These are phyloP conservation scores for Argyra leucocephala DNA, from an alignment of 2,888 invertebrate species.

Conservation along the genomic window DNA sequence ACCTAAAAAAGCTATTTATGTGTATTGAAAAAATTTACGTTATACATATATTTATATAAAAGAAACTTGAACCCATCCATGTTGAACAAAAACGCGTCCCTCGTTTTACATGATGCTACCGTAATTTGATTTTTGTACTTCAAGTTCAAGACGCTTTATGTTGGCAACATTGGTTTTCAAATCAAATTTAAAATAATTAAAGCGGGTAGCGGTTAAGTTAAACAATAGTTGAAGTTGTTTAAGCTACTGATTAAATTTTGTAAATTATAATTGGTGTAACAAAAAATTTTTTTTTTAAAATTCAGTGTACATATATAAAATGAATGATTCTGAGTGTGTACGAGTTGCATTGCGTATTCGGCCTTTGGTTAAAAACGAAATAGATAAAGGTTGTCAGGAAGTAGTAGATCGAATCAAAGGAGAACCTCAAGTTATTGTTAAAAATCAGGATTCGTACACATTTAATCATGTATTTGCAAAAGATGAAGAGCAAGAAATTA, in stretches of 20 bases:
- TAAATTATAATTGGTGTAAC: no score
- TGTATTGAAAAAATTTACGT: no score
- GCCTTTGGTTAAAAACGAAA: constrained; percentile 65
- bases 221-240: no score
- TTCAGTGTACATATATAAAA: no score
- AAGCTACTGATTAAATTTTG: no score
- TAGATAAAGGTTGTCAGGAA: constrained; percentile 61
- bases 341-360: constrained; percentile 74
- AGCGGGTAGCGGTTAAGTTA: not conserved
- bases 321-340: constrained; percentile 29
- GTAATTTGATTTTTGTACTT: no score
- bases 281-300: not conserved
- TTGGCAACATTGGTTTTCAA: not conserved
- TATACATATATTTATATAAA: no score
- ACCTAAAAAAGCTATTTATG: no score
- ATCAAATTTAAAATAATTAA: not conserved
- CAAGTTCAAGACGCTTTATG: not conserved
- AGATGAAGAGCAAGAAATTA: constrained; percentile 57
- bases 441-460: constrained; percentile 62
- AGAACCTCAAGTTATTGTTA: constrained; percentile 60
- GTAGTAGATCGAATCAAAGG: constrained; percentile 59
- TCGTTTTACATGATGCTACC: no score
- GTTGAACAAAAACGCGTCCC: no score
- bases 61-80: no score
- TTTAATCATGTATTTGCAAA: constrained; percentile 74